phyloP scores from a whole-genome alignment of 2,113 vertebrate genomes.

The Tamias sibiricus region DNA sequence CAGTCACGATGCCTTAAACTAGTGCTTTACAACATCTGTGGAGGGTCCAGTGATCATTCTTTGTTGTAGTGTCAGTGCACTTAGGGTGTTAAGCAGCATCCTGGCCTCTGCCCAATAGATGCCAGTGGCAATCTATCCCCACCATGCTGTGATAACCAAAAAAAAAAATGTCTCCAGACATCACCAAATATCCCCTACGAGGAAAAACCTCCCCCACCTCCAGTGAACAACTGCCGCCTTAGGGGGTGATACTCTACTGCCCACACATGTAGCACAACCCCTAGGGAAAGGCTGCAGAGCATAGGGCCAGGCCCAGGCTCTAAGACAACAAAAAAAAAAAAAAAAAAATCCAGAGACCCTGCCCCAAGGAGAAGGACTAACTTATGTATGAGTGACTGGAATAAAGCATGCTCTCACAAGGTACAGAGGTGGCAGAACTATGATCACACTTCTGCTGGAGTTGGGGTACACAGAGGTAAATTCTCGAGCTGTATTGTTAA shows the following conservation, averaged over 20 bases:
- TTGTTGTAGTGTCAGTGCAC: not conserved
- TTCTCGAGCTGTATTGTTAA: not conserved
- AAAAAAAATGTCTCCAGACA: not conserved
- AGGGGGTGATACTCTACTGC: not conserved
- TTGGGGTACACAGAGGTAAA: not conserved
- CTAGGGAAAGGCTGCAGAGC: not conserved
- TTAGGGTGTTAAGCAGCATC: not conserved
- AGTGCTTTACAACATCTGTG: not conserved
- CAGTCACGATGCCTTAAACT: not conserved
- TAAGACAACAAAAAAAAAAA: not conserved
- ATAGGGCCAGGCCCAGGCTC: not conserved
- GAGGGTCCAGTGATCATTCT: not conserved
- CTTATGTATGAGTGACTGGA: no score
- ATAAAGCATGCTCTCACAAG: not conserved
- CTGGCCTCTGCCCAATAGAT: not conserved
- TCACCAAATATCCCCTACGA: not conserved
- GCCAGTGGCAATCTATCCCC: not conserved
- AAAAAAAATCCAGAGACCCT: not conserved
- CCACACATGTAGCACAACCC: not conserved
- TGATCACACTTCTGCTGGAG: not conserved
- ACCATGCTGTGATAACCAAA: not conserved
- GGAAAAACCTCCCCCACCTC: not conserved
- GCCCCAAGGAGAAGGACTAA: not conserved
- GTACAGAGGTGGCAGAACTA: not conserved
- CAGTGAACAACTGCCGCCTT: not conserved